These are phyloP conservation scores for Stegodyphus mimosarum DNA, from an alignment of 1,140 invertebrate genomes.

Conservation along the genomic window DNA sequence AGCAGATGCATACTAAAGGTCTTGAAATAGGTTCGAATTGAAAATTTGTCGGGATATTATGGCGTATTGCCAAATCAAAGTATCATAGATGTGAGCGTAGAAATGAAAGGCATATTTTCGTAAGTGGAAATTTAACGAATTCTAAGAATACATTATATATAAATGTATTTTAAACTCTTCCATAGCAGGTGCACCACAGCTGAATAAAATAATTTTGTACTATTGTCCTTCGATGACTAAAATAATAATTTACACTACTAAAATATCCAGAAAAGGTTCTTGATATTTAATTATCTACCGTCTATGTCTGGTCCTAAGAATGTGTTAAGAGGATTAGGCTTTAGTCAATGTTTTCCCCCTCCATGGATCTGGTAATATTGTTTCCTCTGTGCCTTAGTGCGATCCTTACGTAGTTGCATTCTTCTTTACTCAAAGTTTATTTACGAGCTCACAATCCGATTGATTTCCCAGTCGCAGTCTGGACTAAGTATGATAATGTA, in stretches of 20 bases:
- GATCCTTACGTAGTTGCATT: conserved; percentile 56
- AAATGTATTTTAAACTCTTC: conserved; percentile 25
- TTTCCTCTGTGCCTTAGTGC: conserved; percentile 61
- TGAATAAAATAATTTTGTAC: conserved; percentile 59
- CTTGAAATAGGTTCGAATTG: not conserved
- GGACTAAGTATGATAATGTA: no score
- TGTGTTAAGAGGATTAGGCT: conserved; percentile 55
- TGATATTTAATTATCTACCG: conserved; percentile 54
- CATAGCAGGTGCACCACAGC: conserved; percentile 51
- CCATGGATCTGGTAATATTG: conserved; percentile 55
- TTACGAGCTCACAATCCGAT: conserved; percentile 41
- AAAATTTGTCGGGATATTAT: not conserved
- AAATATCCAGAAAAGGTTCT: conserved; percentile 33
- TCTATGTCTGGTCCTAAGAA: conserved; percentile 57
- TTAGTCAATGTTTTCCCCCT: conserved; percentile 58
- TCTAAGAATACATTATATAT: not conserved
- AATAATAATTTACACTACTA: conserved; percentile 54
- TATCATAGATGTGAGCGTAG: conserved; percentile 38
- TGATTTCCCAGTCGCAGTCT: not conserved
- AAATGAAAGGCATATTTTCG: conserved; percentile 28
- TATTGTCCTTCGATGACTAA: conserved; percentile 46
- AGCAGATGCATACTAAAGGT: not conserved
- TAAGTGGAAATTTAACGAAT: conserved; percentile 18
- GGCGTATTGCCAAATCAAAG: conserved; percentile 40
- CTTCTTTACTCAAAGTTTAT: conserved; percentile 59